Conservation (phyloP, 30 jellyfish, hydroid and myxozoan genomes). For the Catostylus mosaicus region DNA sequence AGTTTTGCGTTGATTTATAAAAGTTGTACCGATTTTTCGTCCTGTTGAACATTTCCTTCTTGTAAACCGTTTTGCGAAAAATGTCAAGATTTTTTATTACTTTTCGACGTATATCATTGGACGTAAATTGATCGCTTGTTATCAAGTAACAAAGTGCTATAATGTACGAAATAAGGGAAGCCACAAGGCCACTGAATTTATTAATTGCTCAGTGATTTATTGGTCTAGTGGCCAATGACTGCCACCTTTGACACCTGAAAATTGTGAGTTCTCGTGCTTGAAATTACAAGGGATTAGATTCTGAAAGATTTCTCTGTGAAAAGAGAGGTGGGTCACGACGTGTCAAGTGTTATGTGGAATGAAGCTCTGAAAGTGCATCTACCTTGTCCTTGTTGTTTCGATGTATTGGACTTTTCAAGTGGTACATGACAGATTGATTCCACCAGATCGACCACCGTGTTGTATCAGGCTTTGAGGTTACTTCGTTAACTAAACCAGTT, state of each 20-base stretch:
- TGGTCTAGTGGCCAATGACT: neutral
- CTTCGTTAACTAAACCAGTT: no score
- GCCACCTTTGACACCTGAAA: neutral
- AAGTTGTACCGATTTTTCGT: no score
- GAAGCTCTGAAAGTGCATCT: neutral
- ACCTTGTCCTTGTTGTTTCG: no score
- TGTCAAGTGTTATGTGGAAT: neutral
- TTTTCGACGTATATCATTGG: neutral
- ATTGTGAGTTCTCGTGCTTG: neutral
- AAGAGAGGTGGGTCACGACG: constrained; percentile 10
- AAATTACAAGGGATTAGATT: constrained; percentile 5
- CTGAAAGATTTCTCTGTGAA: neutral
- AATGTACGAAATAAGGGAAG: neutral
- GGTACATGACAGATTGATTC: no score
- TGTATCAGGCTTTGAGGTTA: no score
- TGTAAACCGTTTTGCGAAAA: no score
- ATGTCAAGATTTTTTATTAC: no score
- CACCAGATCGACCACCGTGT: no score
- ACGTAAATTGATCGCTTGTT: neutral
- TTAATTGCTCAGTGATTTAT: neutral
- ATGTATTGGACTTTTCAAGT: no score
- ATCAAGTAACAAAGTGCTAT: neutral
- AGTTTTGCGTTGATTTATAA: no score
- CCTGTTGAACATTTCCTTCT: no score
- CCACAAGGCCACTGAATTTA: neutral